Percentiles rank a stretch among this genome's conserved stretches.
Conservation (phyloP, 2,888 invertebrate genomes). For the Sminthurinus aureus region DNA sequence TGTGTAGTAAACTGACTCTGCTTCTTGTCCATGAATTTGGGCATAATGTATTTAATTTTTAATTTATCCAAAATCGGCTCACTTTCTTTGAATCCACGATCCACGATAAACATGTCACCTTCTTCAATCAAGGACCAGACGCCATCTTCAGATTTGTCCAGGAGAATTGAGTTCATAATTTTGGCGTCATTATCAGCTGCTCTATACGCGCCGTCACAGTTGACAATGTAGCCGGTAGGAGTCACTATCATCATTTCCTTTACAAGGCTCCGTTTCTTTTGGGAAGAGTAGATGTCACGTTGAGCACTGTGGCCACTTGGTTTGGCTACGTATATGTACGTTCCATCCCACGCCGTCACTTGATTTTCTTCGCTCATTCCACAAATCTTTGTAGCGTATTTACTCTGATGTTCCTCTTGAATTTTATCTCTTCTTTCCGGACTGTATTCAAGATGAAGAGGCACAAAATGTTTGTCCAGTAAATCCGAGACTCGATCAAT, state of each 20-base stretch:
- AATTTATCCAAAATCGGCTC: not conserved
- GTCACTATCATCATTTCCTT: not conserved
- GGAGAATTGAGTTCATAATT: not conserved
- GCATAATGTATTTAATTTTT: not conserved
- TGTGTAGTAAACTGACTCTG: slow-evolving; percentile 6
- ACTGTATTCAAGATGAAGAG: slow-evolving; percentile 12
- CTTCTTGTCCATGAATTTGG: not conserved
- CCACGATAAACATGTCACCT: not conserved
- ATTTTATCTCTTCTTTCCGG: slow-evolving; percentile 1
- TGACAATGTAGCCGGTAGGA: not conserved
- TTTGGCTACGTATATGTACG: slow-evolving; percentile 34
- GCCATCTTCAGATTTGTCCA: not conserved
- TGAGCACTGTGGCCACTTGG: not conserved
- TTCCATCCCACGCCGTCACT: slow-evolving; percentile 26
- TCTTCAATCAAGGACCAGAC: not conserved
- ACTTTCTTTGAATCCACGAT: not conserved
- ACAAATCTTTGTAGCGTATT: not conserved
- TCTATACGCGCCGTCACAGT: not conserved
- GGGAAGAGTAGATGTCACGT: not conserved
- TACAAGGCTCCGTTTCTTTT: not conserved
- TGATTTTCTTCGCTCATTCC: not conserved
- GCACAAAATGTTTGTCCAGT: slow-evolving; percentile 40
- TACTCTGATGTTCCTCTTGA: not conserved
- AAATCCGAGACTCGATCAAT: slow-evolving; percentile 22
- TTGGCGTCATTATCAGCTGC: not conserved